Conservation (phyloP, 1,140 invertebrate genomes). For the Drosophila sp. region DNA sequence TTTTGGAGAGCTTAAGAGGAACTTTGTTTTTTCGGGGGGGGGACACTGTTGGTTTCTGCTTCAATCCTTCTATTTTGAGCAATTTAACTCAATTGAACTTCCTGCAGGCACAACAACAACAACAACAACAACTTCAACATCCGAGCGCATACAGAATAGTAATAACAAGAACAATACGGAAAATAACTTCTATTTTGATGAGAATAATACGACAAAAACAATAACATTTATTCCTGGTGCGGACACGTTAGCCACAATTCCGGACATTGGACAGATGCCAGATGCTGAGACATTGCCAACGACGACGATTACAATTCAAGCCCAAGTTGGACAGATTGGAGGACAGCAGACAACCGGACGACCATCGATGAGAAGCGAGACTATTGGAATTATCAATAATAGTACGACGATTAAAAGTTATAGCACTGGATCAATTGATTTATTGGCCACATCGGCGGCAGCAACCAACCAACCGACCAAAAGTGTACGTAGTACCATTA, state of each 20-base stretch:
- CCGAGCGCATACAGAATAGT: slow-evolving; percentile 16
- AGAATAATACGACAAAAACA: slow-evolving; percentile 54
- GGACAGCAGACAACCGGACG: background rate
- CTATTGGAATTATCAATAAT: slow-evolving; percentile 8
- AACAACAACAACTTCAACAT: slow-evolving; percentile 20
- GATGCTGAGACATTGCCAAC: slow-evolving; percentile 1
- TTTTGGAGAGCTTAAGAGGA: too few species aligned
- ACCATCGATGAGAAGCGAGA: slow-evolving; percentile 5
- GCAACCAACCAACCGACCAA: slow-evolving; percentile 53
- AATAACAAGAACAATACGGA: slow-evolving; percentile 34
- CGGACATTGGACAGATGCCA: slow-evolving; percentile 39
- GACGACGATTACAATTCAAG: background rate
- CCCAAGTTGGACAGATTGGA: background rate
- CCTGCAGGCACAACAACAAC: slow-evolving; percentile 47
- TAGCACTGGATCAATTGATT: slow-evolving; percentile 22
- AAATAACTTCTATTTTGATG: slow-evolving; percentile 65
- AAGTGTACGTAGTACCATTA: slow-evolving; percentile 50
- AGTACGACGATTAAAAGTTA: slow-evolving; percentile 46
- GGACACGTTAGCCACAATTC: slow-evolving; percentile 11
- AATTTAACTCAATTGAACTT: slow-evolving; percentile 6
- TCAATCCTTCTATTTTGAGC: background rate
- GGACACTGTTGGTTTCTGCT: too few species aligned
- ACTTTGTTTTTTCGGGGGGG: too few species aligned
- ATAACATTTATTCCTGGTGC: slow-evolving; percentile 34
- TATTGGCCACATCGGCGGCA: slow-evolving; percentile 3